phyloP scores from a whole-genome alignment of 2,888 invertebrate species.

The Microplitis manilae region DNA sequence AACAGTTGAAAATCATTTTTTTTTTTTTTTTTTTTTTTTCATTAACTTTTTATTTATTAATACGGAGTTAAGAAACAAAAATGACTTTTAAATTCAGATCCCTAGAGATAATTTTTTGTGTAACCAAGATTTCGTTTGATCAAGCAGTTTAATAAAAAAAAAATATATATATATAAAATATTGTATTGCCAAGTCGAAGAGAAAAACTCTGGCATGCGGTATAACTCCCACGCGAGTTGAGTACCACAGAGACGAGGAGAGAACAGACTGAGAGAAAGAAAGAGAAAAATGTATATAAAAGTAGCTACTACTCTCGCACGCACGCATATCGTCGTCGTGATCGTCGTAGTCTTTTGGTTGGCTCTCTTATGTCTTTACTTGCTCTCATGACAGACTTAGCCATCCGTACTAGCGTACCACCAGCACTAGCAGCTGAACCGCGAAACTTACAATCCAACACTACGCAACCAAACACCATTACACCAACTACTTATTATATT shows the following conservation, averaged over 20 bases:
- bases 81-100: not conserved
- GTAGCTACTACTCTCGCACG: constrained; percentile 12
- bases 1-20: not conserved
- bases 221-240: constrained; percentile 53
- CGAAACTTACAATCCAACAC: not conserved
- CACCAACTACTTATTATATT: not conserved
- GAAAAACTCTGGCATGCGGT: constrained; percentile 56
- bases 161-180: constrained; percentile 25
- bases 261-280: not conserved
- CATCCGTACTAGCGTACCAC: not conserved
- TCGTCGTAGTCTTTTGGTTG: not conserved
- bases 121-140: not conserved
- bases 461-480: not conserved
- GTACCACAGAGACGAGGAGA: constrained; percentile 15
- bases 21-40: not conserved
- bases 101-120: not conserved
- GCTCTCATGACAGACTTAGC: constrained; percentile 24
- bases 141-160: not conserved
- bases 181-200: constrained; percentile 44
- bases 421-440: constrained; percentile 5
- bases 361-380: constrained; percentile 12
- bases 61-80: not conserved
- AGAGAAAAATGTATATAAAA: not conserved
- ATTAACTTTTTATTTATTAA: not conserved
- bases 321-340: constrained; percentile 11